Conservation (phyloP, 1,140 invertebrate species). For the Brachionus sp. region DNA sequence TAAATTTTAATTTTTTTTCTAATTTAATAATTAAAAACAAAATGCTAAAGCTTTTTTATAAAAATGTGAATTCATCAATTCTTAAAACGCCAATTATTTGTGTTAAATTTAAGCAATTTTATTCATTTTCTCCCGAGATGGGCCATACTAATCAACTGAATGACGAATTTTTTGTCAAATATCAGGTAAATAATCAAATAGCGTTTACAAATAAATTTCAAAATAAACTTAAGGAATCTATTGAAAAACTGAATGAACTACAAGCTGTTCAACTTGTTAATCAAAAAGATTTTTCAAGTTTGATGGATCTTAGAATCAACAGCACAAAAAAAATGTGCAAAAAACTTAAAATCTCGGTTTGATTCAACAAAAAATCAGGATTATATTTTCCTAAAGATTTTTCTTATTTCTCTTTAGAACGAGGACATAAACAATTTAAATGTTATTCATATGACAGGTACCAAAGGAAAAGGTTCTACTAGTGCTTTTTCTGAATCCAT, state of each 20-base stretch:
- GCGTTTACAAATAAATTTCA: not conserved
- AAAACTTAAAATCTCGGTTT: constrained; percentile 11
- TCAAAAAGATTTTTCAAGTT: not conserved
- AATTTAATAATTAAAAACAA: constrained; percentile 13
- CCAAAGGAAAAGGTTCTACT: constrained; percentile 87
- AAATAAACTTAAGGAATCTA: not conserved
- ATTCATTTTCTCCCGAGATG: constrained; percentile 1
- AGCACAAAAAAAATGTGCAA: constrained; percentile 21
- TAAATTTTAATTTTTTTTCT: constrained; percentile 26
- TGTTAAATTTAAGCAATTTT: not conserved
- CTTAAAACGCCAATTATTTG: not conserved
- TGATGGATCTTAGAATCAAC: not conserved
- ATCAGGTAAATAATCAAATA: not conserved
- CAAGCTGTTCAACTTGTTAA: not conserved
- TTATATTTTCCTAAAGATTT: not conserved
- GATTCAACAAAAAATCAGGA: not conserved
- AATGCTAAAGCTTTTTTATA: constrained; percentile 14
- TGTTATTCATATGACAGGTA: constrained; percentile 84
- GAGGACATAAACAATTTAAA: constrained; percentile 30
- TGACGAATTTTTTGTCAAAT: not conserved
- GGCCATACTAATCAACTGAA: not conserved
- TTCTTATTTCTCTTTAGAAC: not conserved
- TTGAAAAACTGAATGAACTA: constrained; percentile 30
- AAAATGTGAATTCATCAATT: constrained; percentile 18
- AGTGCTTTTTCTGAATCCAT: constrained; percentile 88